Evolutionary conservation across 2,113 vertebrate species (phyloP).

Genomic region (Heptranchias perlo): DNA sequence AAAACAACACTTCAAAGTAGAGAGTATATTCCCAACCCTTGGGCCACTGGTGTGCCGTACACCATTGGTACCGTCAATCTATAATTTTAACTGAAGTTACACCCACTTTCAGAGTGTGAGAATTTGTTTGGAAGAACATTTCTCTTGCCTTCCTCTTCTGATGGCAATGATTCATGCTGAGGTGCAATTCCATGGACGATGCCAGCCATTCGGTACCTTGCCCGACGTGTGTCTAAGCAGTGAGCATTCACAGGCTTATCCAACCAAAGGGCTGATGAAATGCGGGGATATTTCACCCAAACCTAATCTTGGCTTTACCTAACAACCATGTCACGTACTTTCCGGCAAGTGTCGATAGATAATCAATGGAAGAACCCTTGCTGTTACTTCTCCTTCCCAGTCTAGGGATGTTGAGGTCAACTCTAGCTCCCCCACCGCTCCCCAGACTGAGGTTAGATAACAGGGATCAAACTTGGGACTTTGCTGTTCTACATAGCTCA

Average conservation of each 20-base stretch:
- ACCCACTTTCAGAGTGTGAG: neutral
- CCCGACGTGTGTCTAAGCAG: neutral
- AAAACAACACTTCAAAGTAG: neutral
- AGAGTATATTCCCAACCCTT: neutral
- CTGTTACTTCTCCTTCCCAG: too few species aligned
- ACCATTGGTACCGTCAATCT: neutral
- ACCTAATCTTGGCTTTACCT: neutral
- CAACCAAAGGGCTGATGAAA: neutral
- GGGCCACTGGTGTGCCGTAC: neutral
- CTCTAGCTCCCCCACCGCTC: neutral
- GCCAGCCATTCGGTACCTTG: neutral
- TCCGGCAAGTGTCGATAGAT: neutral
- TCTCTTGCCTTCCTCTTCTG: neutral
- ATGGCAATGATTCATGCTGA: neutral
- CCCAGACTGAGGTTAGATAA: neutral
- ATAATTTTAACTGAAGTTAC: neutral
- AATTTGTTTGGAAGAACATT: neutral
- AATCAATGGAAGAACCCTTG: neutral
- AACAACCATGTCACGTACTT: neutral
- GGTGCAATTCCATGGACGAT: neutral
- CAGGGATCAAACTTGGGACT: neutral
- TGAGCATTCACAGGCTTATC: neutral
- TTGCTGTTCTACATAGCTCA: neutral
- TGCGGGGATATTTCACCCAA: neutral
- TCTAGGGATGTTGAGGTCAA: neutral